phyloP scores from a whole-genome alignment of 2,888 invertebrate genomes.

The Cyclophora punctaria region DNA sequence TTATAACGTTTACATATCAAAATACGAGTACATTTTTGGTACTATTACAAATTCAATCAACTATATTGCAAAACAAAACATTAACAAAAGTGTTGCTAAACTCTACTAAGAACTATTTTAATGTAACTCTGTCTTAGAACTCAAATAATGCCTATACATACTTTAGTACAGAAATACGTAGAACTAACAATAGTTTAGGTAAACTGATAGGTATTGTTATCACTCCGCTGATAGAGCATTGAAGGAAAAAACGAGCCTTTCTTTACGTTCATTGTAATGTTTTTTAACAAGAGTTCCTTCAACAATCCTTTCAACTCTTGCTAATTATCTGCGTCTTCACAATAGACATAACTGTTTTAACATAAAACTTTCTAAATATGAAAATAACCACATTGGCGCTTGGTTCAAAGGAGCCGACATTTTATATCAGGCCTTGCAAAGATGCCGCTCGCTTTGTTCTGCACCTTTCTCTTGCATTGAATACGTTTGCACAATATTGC shows the following conservation, averaged over 20 bases:
- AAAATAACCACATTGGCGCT: conserved; percentile 41
- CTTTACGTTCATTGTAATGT: conserved; percentile 12
- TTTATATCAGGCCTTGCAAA: conserved; percentile 56
- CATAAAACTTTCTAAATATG: conserved; percentile 59
- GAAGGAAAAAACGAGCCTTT: conserved; percentile 10
- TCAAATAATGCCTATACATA: too few relatives aligned
- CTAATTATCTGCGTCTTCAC: conserved; percentile 25
- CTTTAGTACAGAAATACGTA: conserved; percentile 2
- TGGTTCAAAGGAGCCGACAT: conserved; percentile 50
- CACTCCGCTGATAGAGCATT: conserved; percentile 10
- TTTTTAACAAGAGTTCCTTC: conserved; percentile 11
- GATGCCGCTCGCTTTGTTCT: conserved; percentile 48
- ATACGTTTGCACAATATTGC: conserved; percentile 47
- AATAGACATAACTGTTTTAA: conserved; percentile 49
- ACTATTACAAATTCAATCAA: too few relatives aligned
- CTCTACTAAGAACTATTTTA: too few relatives aligned
- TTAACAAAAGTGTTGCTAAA: too few relatives aligned
- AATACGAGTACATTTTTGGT: too few relatives aligned
- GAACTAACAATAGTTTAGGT: conserved; percentile 5
- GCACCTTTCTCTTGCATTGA: conserved; percentile 48
- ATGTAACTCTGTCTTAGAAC: too few relatives aligned
- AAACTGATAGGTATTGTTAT: conserved; percentile 11
- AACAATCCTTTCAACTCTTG: conserved; percentile 25
- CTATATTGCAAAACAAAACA: too few relatives aligned
- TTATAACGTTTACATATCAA: too few relatives aligned